A percentile compares a stretch with the other conserved stretches of the same genome.
phyloP scores from a whole-genome alignment of 1,140 invertebrate species.

The Lethocerus indicus region DNA sequence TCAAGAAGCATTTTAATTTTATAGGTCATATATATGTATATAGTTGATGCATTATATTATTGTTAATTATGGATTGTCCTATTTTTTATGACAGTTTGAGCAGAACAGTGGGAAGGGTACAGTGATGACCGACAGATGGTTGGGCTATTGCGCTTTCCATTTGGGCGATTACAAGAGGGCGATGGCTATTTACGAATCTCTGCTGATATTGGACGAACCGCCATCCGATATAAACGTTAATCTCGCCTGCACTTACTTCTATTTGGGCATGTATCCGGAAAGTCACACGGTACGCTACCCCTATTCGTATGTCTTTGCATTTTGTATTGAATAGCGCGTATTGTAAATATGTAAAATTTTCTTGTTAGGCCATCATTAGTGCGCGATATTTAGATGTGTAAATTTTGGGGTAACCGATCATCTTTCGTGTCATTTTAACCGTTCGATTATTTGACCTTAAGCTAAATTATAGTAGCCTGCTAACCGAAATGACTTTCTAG shows the following conservation, averaged over 20 bases:
- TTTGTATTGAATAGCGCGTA: too few species aligned
- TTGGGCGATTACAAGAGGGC: slow-evolving; percentile 83
- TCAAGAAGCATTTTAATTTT: neutral
- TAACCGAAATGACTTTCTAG: too few species aligned
- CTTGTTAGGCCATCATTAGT: too few species aligned
- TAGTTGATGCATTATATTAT: slow-evolving; percentile 1
- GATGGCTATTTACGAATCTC: slow-evolving; percentile 47
- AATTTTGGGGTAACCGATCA: too few species aligned
- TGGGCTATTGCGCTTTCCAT: slow-evolving; percentile 89
- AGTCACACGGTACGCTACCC: slow-evolving; percentile 28
- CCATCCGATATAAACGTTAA: slow-evolving; percentile 46
- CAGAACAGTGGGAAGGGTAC: slow-evolving; percentile 16
- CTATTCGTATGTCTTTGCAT: too few species aligned
- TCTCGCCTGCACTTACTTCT: slow-evolving; percentile 90
- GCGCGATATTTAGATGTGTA: too few species aligned
- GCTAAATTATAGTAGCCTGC: too few species aligned
- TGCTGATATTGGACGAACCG: slow-evolving; percentile 24
- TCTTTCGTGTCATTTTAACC: too few species aligned
- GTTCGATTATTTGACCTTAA: too few species aligned
- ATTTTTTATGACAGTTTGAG: slow-evolving; percentile 15
- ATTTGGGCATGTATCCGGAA: slow-evolving; percentile 68
- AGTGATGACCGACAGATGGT: slow-evolving; percentile 64
- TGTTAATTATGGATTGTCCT: neutral
- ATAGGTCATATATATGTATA: neutral
- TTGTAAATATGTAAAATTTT: too few species aligned